These are phyloP conservation scores for Chaunax sp. DNA, from an alignment of 2,797 vertebrate genomes.

Conservation along the genomic window DNA sequence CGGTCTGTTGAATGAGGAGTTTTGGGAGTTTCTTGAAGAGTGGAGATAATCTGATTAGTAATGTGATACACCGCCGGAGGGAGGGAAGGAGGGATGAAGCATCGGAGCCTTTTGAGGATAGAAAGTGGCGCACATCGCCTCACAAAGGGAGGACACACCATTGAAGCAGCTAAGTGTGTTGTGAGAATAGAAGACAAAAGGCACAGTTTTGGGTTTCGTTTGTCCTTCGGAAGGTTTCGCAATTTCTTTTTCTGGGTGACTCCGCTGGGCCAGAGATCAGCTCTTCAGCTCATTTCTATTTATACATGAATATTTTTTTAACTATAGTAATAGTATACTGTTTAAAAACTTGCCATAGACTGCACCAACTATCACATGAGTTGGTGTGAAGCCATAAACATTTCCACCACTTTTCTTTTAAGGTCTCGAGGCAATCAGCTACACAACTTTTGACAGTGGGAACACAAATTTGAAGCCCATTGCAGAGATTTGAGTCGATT, in stretches of 20 bases:
- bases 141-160: slow-evolving; percentile 31
- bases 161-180: slow-evolving; percentile 40
- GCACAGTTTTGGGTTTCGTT: neutral
- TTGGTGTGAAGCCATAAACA: neutral
- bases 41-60: slow-evolving; percentile 71
- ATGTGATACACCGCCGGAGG: slow-evolving; percentile 51
- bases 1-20: slow-evolving; percentile 23
- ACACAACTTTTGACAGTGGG: slow-evolving; percentile 4
- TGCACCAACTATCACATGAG: neutral
- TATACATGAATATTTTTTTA: slow-evolving; percentile 36
- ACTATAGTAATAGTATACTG: neutral
- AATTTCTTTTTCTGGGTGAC: too few relatives aligned
- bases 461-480: slow-evolving; percentile 11
- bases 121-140: slow-evolving; percentile 39
- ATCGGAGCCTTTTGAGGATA: slow-evolving; percentile 32
- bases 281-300: slow-evolving; percentile 14
- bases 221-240: too few relatives aligned
- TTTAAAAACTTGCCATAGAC: slow-evolving; percentile 18
- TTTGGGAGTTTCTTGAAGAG: slow-evolving; percentile 44
- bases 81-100: slow-evolving; percentile 16
- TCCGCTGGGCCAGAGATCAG: slow-evolving; percentile 3
- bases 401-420: neutral
- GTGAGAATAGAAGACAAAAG: slow-evolving; percentile 26
- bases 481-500: slow-evolving; percentile 8
- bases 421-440: neutral